phyloP scores from a whole-genome alignment of 2,888 invertebrate genomes.

The Dendrolimus pini region DNA sequence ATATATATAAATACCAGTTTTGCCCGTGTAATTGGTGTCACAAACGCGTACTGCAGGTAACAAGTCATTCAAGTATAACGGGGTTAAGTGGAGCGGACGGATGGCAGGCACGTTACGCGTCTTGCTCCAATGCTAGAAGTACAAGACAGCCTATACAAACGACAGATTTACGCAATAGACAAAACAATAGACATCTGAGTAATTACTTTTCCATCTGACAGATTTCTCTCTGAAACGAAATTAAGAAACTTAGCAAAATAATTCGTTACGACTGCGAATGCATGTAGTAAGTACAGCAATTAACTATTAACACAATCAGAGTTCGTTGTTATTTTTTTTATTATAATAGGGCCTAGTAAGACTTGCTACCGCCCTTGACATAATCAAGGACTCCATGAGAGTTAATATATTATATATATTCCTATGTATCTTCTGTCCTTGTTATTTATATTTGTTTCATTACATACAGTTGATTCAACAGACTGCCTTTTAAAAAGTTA shows the following conservation, averaged over 20 bases:
- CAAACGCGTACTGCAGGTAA: slow-evolving; percentile 5
- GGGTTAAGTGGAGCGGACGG: slow-evolving; percentile 23
- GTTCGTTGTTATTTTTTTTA: no score
- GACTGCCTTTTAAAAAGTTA: no score
- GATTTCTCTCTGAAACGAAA: slow-evolving; percentile 21
- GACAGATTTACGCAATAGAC: slow-evolving; percentile 34
- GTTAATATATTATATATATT: no score
- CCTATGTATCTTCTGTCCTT: no score
- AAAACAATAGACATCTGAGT: slow-evolving; percentile 29
- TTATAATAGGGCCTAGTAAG: no score
- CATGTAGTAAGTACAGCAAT: no score
- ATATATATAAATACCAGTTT: no score
- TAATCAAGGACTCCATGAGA: no score
- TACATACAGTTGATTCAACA: no score
- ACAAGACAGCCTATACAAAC: slow-evolving; percentile 25
- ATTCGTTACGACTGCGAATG: neutral
- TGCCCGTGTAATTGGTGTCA: neutral
- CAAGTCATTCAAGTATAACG: slow-evolving; percentile 15
- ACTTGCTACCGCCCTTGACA: no score
- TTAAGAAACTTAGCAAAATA: slow-evolving; percentile 21
- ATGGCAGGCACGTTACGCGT: slow-evolving; percentile 5
- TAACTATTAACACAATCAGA: no score
- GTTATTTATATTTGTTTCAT: no score
- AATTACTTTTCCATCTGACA: slow-evolving; percentile 21
- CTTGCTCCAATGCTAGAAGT: slow-evolving; percentile 6